These are phyloP conservation scores for Drosophila acutilabella DNA, from an alignment of 2,888 invertebrate genomes.

Conservation along the genomic window DNA sequence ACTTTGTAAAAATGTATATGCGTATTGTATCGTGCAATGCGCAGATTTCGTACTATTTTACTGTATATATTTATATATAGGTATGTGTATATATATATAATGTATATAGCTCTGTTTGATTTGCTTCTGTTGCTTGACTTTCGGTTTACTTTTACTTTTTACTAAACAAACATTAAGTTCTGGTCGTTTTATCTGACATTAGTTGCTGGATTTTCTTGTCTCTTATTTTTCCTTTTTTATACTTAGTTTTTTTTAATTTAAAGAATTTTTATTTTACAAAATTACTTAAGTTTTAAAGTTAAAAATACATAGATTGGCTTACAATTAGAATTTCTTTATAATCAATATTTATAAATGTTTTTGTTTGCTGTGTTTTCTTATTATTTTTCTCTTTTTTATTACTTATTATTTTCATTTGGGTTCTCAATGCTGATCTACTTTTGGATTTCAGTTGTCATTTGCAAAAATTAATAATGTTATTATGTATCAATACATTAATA, in stretches of 20 bases:
- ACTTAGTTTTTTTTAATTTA: constrained; percentile 72
- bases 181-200: constrained; percentile 54
- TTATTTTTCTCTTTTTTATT: too few species aligned
- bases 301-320: constrained; percentile 76
- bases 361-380: constrained; percentile 38
- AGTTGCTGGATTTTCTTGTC: constrained; percentile 29
- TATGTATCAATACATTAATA: constrained; percentile 57
- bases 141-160: constrained; percentile 38
- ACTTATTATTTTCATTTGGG: constrained; percentile 30
- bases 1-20: constrained; percentile 80
- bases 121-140: constrained; percentile 68
- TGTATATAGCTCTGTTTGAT: constrained; percentile 76
- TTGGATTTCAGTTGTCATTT: constrained; percentile 55
- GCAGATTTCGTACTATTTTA: constrained; percentile 65
- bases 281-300: constrained; percentile 72
- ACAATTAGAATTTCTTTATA: constrained; percentile 72
- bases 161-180: constrained; percentile 43
- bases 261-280: constrained; percentile 77
- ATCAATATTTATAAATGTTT: constrained; percentile 63
- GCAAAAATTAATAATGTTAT: constrained; percentile 37
- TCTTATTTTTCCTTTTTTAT: constrained; percentile 43
- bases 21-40: constrained; percentile 63
- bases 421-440: constrained; percentile 58
- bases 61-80: constrained; percentile 65
- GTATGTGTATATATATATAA: constrained; percentile 55